A percentile compares a stretch with the other conserved stretches of the same genome.
Evolutionary conservation across 2,113 vertebrate species (phyloP).

Genomic region (Nycticebus coucang): DNA sequence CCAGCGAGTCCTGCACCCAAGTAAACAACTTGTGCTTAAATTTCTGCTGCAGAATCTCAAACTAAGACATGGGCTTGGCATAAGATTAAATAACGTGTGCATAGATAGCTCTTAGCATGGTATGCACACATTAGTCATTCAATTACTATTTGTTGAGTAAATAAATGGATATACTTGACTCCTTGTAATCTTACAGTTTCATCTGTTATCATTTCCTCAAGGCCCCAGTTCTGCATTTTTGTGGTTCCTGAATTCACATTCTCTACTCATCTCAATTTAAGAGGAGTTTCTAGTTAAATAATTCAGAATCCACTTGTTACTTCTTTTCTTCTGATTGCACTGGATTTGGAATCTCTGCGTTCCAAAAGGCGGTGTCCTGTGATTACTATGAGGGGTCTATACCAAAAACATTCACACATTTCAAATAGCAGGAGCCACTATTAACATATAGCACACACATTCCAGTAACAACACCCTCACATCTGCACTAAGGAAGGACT

Average conservation of each 20-base stretch:
- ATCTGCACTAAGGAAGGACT: not conserved
- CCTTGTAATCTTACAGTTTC: not conserved
- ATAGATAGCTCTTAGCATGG: not conserved
- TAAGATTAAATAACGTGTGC: not conserved
- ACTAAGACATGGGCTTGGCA: not conserved
- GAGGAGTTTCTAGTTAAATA: not conserved
- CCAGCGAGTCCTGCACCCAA: not conserved
- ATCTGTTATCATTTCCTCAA: slow-evolving; percentile 12
- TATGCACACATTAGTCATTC: not conserved
- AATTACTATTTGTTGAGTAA: slow-evolving; percentile 5
- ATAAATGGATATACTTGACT: not conserved
- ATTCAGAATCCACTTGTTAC: slow-evolving; percentile 19
- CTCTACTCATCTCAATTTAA: slow-evolving; percentile 20
- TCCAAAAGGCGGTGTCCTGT: not conserved
- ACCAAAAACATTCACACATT: not conserved
- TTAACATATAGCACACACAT: not conserved
- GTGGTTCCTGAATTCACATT: not conserved
- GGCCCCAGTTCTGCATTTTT: not conserved
- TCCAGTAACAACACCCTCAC: not conserved
- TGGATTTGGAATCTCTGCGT: not conserved
- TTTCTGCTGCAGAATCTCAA: not conserved
- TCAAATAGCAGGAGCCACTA: not conserved
- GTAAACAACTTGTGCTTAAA: not conserved
- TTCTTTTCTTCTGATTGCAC: not conserved
- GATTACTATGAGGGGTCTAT: not conserved